Base-by-base conservation (phyloP, 1,140 invertebrate genomes). In the Hyles vespertilio region DNA sequence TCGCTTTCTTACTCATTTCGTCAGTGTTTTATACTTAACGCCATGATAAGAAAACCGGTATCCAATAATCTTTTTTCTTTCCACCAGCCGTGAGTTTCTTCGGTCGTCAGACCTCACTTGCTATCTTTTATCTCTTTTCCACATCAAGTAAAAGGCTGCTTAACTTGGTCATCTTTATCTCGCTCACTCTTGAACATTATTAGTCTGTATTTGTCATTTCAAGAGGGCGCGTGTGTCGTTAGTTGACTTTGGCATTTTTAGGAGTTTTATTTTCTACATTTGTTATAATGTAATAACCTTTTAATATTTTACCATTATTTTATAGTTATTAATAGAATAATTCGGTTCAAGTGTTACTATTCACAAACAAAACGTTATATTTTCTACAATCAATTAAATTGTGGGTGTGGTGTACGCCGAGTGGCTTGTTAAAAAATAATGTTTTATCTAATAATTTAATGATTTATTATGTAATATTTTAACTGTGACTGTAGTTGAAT, bases 11-110 rank as follows among this genome's bases (percentile, higher is more conserved):
- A 7, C 7, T 9, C 32, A 3, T 51, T 8, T 10, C 3, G 32
- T 10, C 32, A 51, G 32, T 51, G 12, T 58, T 56, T 59, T 52
- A 40, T 63, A 40, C 49, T 59, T 58, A 49, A 40, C 56, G 48
- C 12, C 59, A 70, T 79, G 79, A 79, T 80, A 82, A 81, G 67
- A 81, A 80, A 84, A 76, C 77, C 76, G 81, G 81, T 40, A 74
- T 51, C 51, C 40, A 9, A 49, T 46, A 46, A 32, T 63, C 57
- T 48, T 51, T 58, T 45, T 51, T 58, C 58, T 63, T 48, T 51
- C 48, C 56, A 46, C 43, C 48, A 10, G 8, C 22, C 34, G 10
- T 34, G 34, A 34, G 32, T 33, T 7, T 32, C 22, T 22, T 10
- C 51, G 58, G 43, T 55, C 60, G 48, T 65, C 70, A 65, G 75